phyloP scores from a whole-genome alignment of 2,113 vertebrate genomes.

The Rhinopomastus cyanomelas region DNA sequence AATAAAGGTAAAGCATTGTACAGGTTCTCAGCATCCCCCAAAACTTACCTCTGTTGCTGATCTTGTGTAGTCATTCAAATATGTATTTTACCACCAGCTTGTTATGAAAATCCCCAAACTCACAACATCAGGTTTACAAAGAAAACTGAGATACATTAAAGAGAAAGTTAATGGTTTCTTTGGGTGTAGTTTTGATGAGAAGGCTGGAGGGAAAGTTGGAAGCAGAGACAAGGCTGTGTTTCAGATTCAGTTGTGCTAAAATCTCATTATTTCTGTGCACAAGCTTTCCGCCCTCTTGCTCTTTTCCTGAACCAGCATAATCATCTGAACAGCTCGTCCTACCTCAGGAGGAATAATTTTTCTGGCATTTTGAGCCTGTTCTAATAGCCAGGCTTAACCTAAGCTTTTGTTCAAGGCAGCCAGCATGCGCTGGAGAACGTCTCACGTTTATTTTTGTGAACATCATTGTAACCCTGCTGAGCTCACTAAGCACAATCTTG shows the following conservation, averaged over 20 bases:
- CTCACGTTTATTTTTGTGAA: background rate
- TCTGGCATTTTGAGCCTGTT: background rate
- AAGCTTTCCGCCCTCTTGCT: constrained; percentile 9
- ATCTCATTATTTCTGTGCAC: constrained; percentile 45
- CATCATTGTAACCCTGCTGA: background rate
- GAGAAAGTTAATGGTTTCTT: background rate
- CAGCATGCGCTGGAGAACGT: background rate
- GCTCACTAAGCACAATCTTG: background rate
- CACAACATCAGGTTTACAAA: background rate
- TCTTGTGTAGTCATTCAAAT: background rate
- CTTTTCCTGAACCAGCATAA: background rate
- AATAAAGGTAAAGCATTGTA: constrained; percentile 83
- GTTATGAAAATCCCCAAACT: background rate
- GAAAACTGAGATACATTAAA: background rate
- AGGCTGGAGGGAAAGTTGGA: background rate
- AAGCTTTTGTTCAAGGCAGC: background rate
- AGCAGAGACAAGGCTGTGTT: background rate
- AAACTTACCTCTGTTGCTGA: background rate
- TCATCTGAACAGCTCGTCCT: background rate
- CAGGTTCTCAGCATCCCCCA: background rate
- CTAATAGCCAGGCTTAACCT: constrained; percentile 19
- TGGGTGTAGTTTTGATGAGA: background rate
- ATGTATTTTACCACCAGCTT: background rate
- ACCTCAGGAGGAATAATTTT: constrained; percentile 3
- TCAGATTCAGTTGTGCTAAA: constrained; percentile 22